Percentiles rank a stretch among this genome's conserved stretches.
phyloP scores from a whole-genome alignment of 2,113 vertebrate genomes.

The Rhynchopsitta pachyrhyncha region DNA sequence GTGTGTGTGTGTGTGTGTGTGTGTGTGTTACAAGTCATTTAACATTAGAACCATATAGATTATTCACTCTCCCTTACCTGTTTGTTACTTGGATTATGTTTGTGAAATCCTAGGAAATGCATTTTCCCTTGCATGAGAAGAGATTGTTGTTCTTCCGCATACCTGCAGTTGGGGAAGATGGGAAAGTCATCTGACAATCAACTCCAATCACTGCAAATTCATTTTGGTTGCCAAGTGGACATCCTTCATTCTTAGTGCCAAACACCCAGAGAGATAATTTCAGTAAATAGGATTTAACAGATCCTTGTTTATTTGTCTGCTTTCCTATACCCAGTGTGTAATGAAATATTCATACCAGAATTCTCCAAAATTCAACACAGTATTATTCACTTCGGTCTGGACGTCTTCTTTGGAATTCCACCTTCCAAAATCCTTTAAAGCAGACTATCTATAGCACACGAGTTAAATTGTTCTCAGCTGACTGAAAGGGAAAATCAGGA shows the following conservation, averaged over 20 bases:
- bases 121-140: background rate
- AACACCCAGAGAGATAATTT: background rate
- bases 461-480: background rate
- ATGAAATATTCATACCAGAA: background rate
- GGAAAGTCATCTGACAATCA: background rate
- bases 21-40: background rate
- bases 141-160: background rate
- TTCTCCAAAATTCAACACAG: background rate
- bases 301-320: background rate
- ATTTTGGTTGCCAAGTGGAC: background rate
- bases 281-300: background rate
- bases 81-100: background rate
- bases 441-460: background rate
- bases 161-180: background rate
- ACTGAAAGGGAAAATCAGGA: background rate
- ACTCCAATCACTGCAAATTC: background rate
- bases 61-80: background rate
- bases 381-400: background rate
- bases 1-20: background rate
- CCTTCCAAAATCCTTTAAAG: background rate
- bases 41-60: background rate
- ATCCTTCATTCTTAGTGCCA: background rate
- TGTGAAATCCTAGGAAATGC: background rate
- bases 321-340: background rate
- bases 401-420: background rate